Percentiles rank a stretch among this genome's conserved stretches.
Evolutionary conservation across 2,888 invertebrate genomes (phyloP).

Genomic region (Unio pictorum): DNA sequence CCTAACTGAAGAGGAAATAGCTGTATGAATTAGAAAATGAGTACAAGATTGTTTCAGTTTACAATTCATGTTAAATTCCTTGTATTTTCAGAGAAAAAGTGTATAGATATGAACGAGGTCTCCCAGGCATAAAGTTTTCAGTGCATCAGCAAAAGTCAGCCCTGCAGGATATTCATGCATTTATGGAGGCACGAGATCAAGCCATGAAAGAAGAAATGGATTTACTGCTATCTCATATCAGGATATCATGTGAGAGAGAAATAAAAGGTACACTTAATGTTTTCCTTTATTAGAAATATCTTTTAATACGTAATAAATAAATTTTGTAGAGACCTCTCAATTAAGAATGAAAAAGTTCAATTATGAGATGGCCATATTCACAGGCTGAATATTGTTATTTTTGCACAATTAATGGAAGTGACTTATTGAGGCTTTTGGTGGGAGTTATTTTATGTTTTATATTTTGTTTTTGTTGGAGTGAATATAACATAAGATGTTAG

Average conservation of each 20-base stretch:
- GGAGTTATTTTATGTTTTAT: too few relatives aligned
- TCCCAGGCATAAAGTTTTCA: constrained; percentile 32
- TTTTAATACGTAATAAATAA: not conserved
- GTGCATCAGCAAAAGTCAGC: constrained; percentile 32
- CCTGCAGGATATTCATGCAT: constrained; percentile 39
- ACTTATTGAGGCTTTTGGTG: too few relatives aligned
- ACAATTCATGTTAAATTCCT: not conserved
- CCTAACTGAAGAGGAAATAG: too few relatives aligned
- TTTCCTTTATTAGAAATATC: not conserved
- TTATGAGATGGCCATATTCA: too few relatives aligned
- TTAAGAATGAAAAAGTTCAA: too few relatives aligned
- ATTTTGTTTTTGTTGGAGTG: too few relatives aligned
- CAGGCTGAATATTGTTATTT: too few relatives aligned
- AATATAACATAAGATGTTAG: too few relatives aligned
- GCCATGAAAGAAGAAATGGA: constrained; percentile 41
- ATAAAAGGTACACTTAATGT: constrained; percentile 9
- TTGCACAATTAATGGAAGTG: too few relatives aligned
- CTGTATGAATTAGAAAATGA: too few relatives aligned
- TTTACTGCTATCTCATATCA: constrained; percentile 32
- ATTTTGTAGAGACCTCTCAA: too few relatives aligned
- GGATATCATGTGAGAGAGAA: constrained; percentile 25
- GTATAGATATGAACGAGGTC: constrained; percentile 21
- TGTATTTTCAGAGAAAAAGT: constrained; percentile 36
- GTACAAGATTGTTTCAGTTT: not conserved
- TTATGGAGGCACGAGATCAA: constrained; percentile 35